A percentile compares a stretch with the other conserved stretches of the same genome.
These are phyloP conservation scores for Cyprinodon tularosa DNA, from an alignment of 2,113 vertebrate species.

Conservation along the genomic window DNA sequence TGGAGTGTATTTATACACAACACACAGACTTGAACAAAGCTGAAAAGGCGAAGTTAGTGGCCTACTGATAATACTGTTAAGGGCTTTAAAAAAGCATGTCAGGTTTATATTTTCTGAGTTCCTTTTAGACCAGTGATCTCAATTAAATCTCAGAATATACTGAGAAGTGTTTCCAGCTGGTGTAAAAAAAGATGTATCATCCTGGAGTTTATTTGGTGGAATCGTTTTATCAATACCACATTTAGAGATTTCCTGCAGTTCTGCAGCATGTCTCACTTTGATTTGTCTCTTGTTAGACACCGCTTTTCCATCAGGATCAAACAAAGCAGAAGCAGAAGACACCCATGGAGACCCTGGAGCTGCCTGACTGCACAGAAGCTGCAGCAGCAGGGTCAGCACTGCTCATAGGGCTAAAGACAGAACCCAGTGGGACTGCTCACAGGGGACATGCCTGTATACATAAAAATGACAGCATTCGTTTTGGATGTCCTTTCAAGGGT, in stretches of 20 bases:
- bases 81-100: constrained; percentile 13
- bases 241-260: constrained; percentile 18
- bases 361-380: constrained; percentile 33
- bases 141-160: constrained; percentile 35
- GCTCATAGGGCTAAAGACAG: constrained; percentile 30
- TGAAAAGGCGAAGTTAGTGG: constrained; percentile 18
- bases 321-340: constrained; percentile 27
- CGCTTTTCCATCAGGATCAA: constrained; percentile 21
- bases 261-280: constrained; percentile 37
- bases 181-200: constrained; percentile 21
- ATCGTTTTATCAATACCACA: neutral
- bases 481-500: constrained; percentile 24
- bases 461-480: constrained; percentile 9
- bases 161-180: constrained; percentile 29
- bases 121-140: constrained; percentile 18
- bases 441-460: constrained; percentile 2
- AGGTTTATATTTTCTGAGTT: constrained; percentile 16
- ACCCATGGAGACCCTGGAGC: constrained; percentile 39
- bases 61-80: constrained; percentile 22
- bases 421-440: neutral
- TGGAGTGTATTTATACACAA: constrained; percentile 51
- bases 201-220: constrained; percentile 9
- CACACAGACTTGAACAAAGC: constrained; percentile 29
- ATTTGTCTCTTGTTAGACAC: constrained; percentile 29
- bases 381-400: constrained; percentile 19